phyloP scores from a whole-genome alignment of 37 sponge, comb jelly and placozoan species.

The Halisarca cf. caerulea region DNA sequence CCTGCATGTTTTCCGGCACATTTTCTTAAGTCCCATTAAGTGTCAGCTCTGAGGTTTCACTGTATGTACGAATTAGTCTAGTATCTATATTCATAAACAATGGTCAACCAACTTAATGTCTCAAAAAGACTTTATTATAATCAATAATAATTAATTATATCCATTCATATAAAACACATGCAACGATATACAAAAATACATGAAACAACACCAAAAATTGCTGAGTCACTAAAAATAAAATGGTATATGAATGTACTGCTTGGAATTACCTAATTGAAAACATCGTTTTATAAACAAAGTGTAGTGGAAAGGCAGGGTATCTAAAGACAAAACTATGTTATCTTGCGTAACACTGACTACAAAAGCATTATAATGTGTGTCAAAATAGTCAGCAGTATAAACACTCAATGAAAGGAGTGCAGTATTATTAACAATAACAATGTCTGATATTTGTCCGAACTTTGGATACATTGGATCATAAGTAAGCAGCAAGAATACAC shows the following conservation, averaged over 20 bases:
- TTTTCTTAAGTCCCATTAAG: too few species aligned
- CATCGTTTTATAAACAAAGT: background rate
- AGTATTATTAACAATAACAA: constrained; percentile 11
- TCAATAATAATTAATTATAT: too few species aligned
- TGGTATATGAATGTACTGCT: background rate
- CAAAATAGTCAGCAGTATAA: background rate
- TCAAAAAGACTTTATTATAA: too few species aligned
- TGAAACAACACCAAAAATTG: too few species aligned
- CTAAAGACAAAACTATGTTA: background rate
- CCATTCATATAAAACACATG: too few species aligned
- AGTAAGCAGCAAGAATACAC: background rate
- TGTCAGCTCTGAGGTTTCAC: too few species aligned
- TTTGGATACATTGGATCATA: background rate
- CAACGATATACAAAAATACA: too few species aligned
- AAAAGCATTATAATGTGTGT: background rate
- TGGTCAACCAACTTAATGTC: too few species aligned
- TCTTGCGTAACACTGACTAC: background rate
- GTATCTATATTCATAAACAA: too few species aligned
- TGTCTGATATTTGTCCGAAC: background rate
- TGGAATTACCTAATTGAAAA: background rate
- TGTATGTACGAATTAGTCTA: too few species aligned
- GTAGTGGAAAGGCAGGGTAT: background rate
- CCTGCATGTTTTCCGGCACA: too few species aligned
- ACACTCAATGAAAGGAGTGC: background rate
- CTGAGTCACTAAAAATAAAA: constrained; percentile 5